A percentile compares a stretch with the other conserved stretches of the same genome.
phyloP scores from a whole-genome alignment of 2,113 vertebrate species.

The Todiramphus chloris region DNA sequence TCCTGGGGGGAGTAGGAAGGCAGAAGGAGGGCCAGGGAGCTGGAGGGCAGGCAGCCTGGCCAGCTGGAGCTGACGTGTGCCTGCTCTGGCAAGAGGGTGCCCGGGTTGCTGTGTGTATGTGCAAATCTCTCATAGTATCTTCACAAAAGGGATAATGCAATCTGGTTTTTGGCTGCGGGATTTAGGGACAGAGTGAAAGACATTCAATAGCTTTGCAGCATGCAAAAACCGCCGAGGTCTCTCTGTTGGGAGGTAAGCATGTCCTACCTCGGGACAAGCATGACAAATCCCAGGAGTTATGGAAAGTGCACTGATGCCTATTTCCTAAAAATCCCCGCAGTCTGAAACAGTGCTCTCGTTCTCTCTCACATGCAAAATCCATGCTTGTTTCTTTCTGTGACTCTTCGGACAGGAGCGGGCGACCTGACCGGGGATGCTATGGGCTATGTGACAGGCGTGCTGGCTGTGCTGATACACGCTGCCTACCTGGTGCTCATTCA shows the following conservation, averaged over 20 bases:
- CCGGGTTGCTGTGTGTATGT: background rate
- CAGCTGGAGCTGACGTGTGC: background rate
- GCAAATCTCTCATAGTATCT: background rate
- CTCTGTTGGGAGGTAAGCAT: background rate
- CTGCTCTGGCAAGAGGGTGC: background rate
- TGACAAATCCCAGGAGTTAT: background rate
- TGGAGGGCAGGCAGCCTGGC: background rate
- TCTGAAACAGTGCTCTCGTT: background rate
- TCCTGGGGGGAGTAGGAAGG: background rate
- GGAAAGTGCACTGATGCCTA: background rate
- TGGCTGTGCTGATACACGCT: slow-evolving; percentile 94
- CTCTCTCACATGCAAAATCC: background rate
- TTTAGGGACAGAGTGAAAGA: background rate
- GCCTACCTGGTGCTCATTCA: slow-evolving; percentile 97
- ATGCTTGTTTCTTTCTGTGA: background rate
- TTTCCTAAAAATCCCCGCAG: background rate
- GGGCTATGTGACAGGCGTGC: slow-evolving; percentile 90
- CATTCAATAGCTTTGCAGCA: background rate
- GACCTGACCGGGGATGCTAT: slow-evolving; percentile 92
- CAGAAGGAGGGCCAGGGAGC: background rate
- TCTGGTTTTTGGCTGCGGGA: background rate
- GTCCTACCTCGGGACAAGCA: background rate
- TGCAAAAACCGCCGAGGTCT: background rate
- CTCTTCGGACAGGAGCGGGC: slow-evolving; percentile 85
- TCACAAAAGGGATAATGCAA: background rate